phyloP scores from a whole-genome alignment of 1,140 invertebrate species.

The Conus betulinus region DNA sequence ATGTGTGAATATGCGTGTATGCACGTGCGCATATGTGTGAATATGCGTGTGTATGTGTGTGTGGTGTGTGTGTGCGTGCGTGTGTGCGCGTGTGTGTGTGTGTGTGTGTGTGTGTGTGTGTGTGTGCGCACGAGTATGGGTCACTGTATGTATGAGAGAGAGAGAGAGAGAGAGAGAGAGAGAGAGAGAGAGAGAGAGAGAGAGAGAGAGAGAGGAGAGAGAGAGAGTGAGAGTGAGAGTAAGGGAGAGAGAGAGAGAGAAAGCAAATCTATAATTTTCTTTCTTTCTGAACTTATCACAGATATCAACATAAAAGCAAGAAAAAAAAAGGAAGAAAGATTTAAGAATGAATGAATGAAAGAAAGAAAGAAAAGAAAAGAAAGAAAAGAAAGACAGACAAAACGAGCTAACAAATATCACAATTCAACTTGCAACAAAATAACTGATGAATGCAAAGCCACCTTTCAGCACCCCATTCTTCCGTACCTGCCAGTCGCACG shows the following conservation, averaged over 20 bases:
- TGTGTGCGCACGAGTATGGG: too few relatives aligned
- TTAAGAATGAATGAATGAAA: neutral
- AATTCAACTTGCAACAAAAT: too few relatives aligned
- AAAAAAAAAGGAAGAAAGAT: neutral
- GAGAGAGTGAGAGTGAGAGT: neutral
- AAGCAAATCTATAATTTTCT: neutral
- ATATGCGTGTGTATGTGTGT: too few relatives aligned
- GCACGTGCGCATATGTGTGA: too few relatives aligned
- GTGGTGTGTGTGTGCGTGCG: neutral
- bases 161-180: neutral
- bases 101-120: conserved; percentile 5
- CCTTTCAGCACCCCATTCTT: too few relatives aligned
- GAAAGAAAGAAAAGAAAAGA: neutral
- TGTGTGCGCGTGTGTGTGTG: neutral
- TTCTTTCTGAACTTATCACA: neutral
- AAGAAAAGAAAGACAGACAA: neutral
- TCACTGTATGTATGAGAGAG: too few relatives aligned
- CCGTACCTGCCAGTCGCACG: too few relatives aligned
- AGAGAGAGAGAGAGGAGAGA: neutral
- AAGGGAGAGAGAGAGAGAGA: neutral
- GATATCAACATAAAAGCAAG: neutral
- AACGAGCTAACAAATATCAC: too few relatives aligned
- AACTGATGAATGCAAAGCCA: too few relatives aligned
- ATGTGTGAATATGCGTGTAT: too few relatives aligned
- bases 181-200: conserved; percentile 10